These are phyloP conservation scores for Acrossocheilus fasciatus DNA, from an alignment of 2,797 vertebrate species.

Conservation along the genomic window DNA sequence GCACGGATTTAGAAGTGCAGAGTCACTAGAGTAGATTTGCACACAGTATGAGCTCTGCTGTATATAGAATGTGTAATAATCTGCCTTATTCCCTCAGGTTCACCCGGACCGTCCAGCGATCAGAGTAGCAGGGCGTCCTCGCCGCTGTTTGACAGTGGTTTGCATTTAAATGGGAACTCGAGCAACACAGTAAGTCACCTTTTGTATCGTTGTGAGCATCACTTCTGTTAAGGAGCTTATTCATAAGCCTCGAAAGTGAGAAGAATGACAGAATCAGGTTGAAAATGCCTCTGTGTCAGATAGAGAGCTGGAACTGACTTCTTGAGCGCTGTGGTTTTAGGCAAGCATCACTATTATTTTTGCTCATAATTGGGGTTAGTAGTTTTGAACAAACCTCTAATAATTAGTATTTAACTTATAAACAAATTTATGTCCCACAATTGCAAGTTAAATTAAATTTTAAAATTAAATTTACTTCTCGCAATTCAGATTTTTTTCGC, in stretches of 20 bases:
- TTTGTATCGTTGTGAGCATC: not conserved
- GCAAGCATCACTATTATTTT: not conserved
- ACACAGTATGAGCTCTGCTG: not conserved
- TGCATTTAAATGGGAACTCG: slow-evolving; percentile 91
- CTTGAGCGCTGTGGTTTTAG: not conserved
- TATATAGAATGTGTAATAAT: slow-evolving; percentile 29
- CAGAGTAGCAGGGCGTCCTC: slow-evolving; percentile 88
- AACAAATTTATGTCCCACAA: no score
- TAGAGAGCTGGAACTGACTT: slow-evolving; percentile 10
- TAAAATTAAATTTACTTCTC: no score
- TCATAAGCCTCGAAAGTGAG: slow-evolving; percentile 23
- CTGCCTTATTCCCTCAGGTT: slow-evolving; percentile 75
- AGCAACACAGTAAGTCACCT: slow-evolving; percentile 82
- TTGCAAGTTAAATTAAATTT: no score
- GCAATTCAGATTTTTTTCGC: not conserved
- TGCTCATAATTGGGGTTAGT: not conserved
- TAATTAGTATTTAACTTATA: no score
- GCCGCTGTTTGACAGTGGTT: slow-evolving; percentile 91
- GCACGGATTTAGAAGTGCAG: not conserved
- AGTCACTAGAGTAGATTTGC: not conserved
- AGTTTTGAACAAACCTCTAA: not conserved
- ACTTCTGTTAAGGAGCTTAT: slow-evolving; percentile 31
- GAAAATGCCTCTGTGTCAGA: slow-evolving; percentile 35
- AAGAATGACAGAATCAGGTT: slow-evolving; percentile 48
- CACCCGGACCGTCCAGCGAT: slow-evolving; percentile 85